Base-by-base conservation (phyloP, 2,113 vertebrate species). In the Myxocyprinus asiaticus region DNA sequence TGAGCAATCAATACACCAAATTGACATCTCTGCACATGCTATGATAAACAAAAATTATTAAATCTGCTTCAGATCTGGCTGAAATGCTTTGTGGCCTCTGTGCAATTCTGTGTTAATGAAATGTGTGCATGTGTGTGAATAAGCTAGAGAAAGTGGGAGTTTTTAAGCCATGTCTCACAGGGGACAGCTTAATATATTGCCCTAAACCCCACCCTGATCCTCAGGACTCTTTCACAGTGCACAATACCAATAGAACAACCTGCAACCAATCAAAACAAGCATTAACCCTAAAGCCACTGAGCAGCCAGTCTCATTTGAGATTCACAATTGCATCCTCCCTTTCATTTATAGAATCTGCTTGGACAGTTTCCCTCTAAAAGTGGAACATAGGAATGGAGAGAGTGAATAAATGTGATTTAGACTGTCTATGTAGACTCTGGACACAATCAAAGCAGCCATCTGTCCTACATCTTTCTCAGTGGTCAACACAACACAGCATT, bases 161-260 rank as follows among this genome's bases (percentile, higher is more conserved):
- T 90, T 89, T 79, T 87, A 90, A 85, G 86, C 85, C 88, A 81
- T 6, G 84, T 90, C 90, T 90, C 81, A 3, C 75, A 79, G 87
- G 88, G 87, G 81, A 86, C 84, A 33, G 22, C 22, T 33, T 33
- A 33, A 33, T 33, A 33, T 33, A 53, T 8, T 10, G 9, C 3
- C 8, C 50, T 84, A 65, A 68, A 77, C 15, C 9, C 45, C 76
- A 81, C 76, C 67, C 84, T 84, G 81, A 62, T 73, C 9, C 47
- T 12, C 7, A 71, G 85, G 78, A 81, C 15, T 15, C 63, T 42
- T 64, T 76, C 33, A 4, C 10, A 0, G n/a, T 43, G 15, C 47
- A 55, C 14, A 42, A 22, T 62, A 58, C 53, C 62, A 80, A 82
- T 78, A 77, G 51, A 33, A 50, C 22, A 47, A 22, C 61, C 58